phyloP scores from a whole-genome alignment of 2,797 vertebrate species.

The Oryzias dopingdopingensis region DNA sequence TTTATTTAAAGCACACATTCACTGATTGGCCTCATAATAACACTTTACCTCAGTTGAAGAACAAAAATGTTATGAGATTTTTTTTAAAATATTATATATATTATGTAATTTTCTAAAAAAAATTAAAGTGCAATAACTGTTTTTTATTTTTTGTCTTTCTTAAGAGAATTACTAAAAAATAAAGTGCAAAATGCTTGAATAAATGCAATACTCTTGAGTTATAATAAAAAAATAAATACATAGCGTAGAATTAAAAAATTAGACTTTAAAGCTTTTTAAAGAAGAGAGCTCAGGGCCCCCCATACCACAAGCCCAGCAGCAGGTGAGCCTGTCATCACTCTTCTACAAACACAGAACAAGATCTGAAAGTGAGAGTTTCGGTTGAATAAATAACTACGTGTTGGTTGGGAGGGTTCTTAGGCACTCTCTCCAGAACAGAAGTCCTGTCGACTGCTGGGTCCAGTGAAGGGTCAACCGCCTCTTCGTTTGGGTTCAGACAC shows the following conservation, averaged over 20 bases:
- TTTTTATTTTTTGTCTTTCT: not conserved
- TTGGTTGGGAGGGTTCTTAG: slow-evolving; percentile 33
- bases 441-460: slow-evolving; percentile 31
- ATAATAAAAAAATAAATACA: not conserved
- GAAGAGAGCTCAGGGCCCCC: slow-evolving; percentile 6
- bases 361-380: slow-evolving; percentile 15
- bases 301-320: slow-evolving; percentile 8
- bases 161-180: too few species aligned
- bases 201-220: not conserved
- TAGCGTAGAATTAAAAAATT: not conserved
- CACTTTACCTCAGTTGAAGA: slow-evolving; percentile 15
- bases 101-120: not conserved
- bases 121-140: not conserved
- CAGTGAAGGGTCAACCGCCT: slow-evolving; percentile 20
- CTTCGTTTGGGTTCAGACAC: slow-evolving; percentile 27
- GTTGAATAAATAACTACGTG: slow-evolving; percentile 9
- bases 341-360: slow-evolving; percentile 7
- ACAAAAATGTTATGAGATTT: not conserved
- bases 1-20: not conserved
- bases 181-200: not conserved
- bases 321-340: slow-evolving; percentile 1
- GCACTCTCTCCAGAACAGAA: slow-evolving; percentile 53
- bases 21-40: slow-evolving; percentile 1
- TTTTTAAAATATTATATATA: not conserved
- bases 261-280: slow-evolving; percentile 9